phyloP scores from a whole-genome alignment of 2,888 invertebrate genomes.

The Chloroclystis v-ata region DNA sequence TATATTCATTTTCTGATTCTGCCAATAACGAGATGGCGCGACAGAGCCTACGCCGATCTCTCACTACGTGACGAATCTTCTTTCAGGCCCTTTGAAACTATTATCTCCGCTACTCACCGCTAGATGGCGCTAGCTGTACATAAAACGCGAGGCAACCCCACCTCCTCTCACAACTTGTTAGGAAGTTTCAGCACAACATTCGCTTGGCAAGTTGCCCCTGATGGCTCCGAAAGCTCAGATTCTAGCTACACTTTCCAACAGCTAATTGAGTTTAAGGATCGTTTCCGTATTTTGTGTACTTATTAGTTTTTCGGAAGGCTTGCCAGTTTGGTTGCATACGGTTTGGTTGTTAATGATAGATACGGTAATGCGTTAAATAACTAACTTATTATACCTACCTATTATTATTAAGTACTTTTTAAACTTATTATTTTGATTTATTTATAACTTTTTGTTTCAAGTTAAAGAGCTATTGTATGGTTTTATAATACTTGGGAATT shows the following conservation, averaged over 20 bases:
- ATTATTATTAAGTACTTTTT: too few species aligned
- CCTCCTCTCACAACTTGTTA: constrained; percentile 38
- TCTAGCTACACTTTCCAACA: constrained; percentile 45
- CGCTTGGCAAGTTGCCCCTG: constrained; percentile 49
- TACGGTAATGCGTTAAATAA: background rate
- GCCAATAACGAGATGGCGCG: too few species aligned
- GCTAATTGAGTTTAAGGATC: constrained; percentile 43
- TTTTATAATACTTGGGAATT: too few species aligned
- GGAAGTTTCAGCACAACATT: constrained; percentile 45
- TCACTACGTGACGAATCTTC: too few species aligned
- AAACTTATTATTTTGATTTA: too few species aligned
- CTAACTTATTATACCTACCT: too few species aligned
- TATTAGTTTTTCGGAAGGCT: constrained; percentile 27
- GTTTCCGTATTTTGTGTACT: constrained; percentile 18
- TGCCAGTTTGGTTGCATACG: constrained; percentile 10
- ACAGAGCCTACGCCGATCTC: too few species aligned
- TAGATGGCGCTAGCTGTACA: constrained; percentile 54
- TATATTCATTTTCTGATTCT: too few species aligned
- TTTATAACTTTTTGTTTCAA: too few species aligned
- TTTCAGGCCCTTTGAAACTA: too few species aligned
- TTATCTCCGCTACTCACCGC: constrained; percentile 50
- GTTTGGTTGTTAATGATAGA: constrained; percentile 5
- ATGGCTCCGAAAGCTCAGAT: constrained; percentile 47
- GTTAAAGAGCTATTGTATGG: too few species aligned
- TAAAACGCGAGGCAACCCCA: constrained; percentile 11